Percentiles rank a stretch among this genome's conserved stretches.
Conservation (phyloP, 2,113 vertebrate species). For the Castor canadensis region DNA sequence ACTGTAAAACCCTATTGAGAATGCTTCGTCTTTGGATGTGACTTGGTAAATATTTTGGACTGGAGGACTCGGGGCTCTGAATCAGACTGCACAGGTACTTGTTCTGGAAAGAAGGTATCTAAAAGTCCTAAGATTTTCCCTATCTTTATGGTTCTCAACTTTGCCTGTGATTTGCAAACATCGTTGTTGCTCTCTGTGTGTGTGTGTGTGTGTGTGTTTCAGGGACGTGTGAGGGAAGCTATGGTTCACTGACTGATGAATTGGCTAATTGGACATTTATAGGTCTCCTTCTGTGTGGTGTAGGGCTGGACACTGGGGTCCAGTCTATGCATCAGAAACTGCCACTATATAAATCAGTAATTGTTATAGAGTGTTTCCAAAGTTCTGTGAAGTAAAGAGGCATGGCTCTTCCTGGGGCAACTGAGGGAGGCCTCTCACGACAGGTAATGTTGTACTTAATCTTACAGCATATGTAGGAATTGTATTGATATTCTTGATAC, state of each 20-base stretch:
- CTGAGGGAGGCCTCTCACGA: background rate
- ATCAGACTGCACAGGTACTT: background rate
- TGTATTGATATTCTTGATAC: background rate
- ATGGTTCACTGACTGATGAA: background rate
- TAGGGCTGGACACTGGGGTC: background rate
- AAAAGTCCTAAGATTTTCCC: background rate
- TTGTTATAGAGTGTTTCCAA: background rate
- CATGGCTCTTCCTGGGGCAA: background rate
- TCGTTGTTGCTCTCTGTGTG: background rate
- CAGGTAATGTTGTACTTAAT: background rate
- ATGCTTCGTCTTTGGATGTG: background rate
- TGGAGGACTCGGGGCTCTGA: background rate
- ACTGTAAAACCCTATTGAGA: background rate
- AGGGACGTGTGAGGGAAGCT: background rate
- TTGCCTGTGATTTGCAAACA: background rate
- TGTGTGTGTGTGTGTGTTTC: background rate
- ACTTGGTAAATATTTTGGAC: background rate
- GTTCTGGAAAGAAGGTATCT: background rate
- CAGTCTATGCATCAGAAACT: background rate
- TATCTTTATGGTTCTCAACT: background rate
- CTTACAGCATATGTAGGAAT: background rate
- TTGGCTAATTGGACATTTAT: background rate
- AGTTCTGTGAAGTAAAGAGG: background rate
- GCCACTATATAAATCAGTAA: background rate
- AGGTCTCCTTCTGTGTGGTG: background rate